Evolutionary conservation across 2,113 vertebrate genomes (phyloP), one percentile per base, ranked within the genome.

Genomic region (Garra rufa): DNA sequence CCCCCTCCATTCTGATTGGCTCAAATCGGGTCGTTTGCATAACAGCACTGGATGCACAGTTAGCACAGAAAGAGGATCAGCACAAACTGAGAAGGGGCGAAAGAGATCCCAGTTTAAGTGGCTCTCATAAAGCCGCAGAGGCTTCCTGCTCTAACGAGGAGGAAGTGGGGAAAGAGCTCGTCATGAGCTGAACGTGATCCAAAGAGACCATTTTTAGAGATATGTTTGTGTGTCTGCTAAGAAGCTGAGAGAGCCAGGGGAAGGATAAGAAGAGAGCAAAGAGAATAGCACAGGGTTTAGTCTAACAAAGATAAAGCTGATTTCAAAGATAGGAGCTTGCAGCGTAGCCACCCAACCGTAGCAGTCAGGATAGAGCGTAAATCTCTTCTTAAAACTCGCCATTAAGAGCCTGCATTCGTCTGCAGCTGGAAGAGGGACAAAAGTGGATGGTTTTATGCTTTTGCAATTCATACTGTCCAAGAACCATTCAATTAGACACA

Each of bases 81-180:
- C 52, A 73, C 70, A 80, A 80, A 67, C 44, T 44, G 34, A 46
- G 48, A 70, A 24, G 43, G 50, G 19, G 8, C 44, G 19, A 48
- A 10, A 81, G 65, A 82, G 65, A 70, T 34, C 28, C 30, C 41
- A 50, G n/a, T 81, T 61, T 52, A 75, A 75, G 84, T 63, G 26
- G 13, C 76, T 75, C 69, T 85, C 81, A 55, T 28, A 65, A 84
- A 84, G 75, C 83, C 83, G 14, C 63, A 84, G 28, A 84, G 63
- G 24, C 48, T 44, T 41, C 11, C 34, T 52, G 46, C 75, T 78
- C 61, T 84, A 50, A 81, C 5, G 17, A 55, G 59, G 11, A 61
- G 30, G 55, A 76, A 76, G 63, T 70, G 76, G 52, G 86, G 41
- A 44, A 81, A 76, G 57, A 76, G 17, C 65, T 85, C 43, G 41